Percentiles rank a stretch among this genome's conserved stretches.
phyloP scores from a whole-genome alignment of 2,797 vertebrate genomes.

The Artibeus lituratus region DNA sequence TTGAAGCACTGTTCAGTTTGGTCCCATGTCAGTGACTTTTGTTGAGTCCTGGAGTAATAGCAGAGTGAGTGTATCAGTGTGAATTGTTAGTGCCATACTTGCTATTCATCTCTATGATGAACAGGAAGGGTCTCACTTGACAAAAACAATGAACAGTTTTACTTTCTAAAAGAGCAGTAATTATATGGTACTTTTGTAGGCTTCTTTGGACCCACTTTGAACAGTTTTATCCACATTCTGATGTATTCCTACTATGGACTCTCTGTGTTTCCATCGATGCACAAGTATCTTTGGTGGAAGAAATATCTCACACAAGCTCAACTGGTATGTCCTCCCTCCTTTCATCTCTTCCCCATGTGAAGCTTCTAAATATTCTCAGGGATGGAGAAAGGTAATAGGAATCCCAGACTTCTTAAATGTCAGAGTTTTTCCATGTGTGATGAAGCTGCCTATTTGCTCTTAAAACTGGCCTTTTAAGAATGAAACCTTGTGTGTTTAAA shows the following conservation, averaged over 20 bases:
- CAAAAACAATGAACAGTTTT: fast-evolving
- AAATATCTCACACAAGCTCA: conserved; percentile 92
- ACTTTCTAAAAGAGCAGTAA: background rate
- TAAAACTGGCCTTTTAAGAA: background rate
- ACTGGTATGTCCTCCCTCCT: conserved; percentile 79
- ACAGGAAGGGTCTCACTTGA: background rate
- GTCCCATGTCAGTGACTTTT: background rate
- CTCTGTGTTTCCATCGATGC: conserved; percentile 90
- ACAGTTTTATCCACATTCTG: conserved; percentile 91
- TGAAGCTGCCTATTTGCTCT: background rate
- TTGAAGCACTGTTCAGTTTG: background rate
- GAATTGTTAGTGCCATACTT: background rate
- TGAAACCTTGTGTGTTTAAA: background rate
- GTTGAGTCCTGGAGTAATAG: background rate
- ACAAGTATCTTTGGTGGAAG: conserved; percentile 92
- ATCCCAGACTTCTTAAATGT: background rate
- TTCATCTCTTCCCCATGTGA: background rate
- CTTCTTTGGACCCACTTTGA: conserved; percentile 91
- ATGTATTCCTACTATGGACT: conserved; percentile 92
- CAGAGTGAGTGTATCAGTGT: background rate
- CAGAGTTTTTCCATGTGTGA: background rate
- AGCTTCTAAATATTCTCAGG: background rate
- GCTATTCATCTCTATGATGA: background rate
- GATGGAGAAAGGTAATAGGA: background rate
- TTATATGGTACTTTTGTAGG: conserved; percentile 75